phyloP scores from a whole-genome alignment of 2,113 vertebrate species.

The Tapirus terrestris region DNA sequence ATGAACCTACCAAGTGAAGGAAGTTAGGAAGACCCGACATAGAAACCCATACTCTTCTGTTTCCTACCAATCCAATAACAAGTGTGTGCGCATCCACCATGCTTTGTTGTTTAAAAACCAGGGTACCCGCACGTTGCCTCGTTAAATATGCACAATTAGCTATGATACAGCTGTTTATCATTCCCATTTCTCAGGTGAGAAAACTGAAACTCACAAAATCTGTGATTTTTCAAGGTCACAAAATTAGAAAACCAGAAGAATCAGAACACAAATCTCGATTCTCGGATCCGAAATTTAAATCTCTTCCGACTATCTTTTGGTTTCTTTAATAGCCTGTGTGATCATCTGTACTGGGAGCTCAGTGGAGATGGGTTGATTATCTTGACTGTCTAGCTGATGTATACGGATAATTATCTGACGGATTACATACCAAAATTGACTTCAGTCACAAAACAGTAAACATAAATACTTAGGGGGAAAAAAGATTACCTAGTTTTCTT shows the following conservation, averaged over 20 bases:
- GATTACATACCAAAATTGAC: not conserved
- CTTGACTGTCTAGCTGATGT: not conserved
- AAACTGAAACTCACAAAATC: not conserved
- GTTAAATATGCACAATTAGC: not conserved
- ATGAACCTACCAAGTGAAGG: not conserved
- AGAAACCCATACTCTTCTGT: not conserved
- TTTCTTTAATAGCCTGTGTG: not conserved
- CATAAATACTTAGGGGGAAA: not conserved
- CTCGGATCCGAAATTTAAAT: slow-evolving; percentile 2
- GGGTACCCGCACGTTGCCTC: not conserved
- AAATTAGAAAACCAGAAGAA: slow-evolving; percentile 11
- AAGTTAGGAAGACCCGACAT: not conserved
- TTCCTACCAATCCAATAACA: not conserved
- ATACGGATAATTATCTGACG: not conserved
- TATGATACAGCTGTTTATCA: not conserved
- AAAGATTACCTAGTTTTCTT: not conserved
- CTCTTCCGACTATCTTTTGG: not conserved
- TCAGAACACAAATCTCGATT: not conserved
- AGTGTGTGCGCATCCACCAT: too few species aligned
- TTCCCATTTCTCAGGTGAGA: not conserved
- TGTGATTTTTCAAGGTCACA: not conserved
- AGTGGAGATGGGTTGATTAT: not conserved
- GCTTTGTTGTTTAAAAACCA: too few species aligned
- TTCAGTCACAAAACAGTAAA: not conserved
- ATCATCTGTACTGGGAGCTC: not conserved